phyloP scores from a whole-genome alignment of 1,140 invertebrate species.

The Teleogryllus occipitalis region DNA sequence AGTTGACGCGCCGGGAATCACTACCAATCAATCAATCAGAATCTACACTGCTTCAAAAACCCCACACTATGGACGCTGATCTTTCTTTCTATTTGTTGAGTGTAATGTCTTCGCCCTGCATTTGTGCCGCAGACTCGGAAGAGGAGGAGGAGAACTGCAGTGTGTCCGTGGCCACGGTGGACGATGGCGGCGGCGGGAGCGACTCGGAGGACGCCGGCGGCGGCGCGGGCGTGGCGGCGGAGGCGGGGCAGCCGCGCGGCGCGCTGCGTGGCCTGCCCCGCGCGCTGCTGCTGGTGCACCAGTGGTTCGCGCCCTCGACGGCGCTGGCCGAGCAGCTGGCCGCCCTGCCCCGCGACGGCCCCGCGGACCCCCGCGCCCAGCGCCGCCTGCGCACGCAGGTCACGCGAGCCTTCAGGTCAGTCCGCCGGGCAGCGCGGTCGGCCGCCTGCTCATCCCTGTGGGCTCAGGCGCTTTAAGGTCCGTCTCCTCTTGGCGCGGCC shows the following conservation, averaged over 20 bases:
- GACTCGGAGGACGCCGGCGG: neutral
- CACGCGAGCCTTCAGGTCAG: neutral
- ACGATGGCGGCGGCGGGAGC: neutral
- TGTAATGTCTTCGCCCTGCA: no score
- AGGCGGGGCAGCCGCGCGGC: neutral
- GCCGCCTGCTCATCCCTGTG: neutral
- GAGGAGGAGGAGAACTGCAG: neutral
- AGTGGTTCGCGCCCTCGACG: slow-evolving; percentile 18
- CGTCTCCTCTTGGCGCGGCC: no score
- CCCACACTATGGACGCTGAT: no score
- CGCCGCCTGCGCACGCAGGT: neutral
- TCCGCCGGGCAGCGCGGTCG: neutral
- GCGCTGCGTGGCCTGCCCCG: neutral
- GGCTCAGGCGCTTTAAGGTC: neutral
- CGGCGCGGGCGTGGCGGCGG: neutral
- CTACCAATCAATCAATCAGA: no score
- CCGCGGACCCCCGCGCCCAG: neutral
- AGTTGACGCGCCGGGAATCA: no score
- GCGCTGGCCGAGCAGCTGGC: slow-evolving; percentile 15
- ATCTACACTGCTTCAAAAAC: no score
- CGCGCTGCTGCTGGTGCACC: slow-evolving; percentile 18
- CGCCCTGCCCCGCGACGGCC: neutral
- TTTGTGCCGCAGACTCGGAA: neutral
- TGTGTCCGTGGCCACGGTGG: neutral
- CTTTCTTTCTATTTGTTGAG: no score